These are phyloP conservation scores for Mormyrops attenuatus DNA, from an alignment of 2,797 vertebrate genomes.

Conservation along the genomic window DNA sequence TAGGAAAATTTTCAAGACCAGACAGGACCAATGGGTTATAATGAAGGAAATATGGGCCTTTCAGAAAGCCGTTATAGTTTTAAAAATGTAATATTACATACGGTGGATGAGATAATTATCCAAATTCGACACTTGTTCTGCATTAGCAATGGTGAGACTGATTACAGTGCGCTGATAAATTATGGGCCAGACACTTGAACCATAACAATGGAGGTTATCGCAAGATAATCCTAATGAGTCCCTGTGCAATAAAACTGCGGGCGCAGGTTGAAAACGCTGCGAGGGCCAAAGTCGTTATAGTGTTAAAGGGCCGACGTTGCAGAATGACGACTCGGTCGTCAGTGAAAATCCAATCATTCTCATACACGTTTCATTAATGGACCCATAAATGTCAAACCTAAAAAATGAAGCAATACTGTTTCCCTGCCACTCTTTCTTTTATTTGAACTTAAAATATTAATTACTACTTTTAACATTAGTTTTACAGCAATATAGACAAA, in stretches of 20 bases:
- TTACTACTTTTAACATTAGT: neutral
- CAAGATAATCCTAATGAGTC: slow-evolving; percentile 50
- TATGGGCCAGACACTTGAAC: slow-evolving; percentile 51
- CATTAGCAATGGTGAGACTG: slow-evolving; percentile 53
- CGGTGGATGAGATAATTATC: slow-evolving; percentile 64
- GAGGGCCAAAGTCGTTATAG: slow-evolving; percentile 30
- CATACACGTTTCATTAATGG: slow-evolving; percentile 12
- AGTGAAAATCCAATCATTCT: slow-evolving; percentile 17
- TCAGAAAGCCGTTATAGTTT: slow-evolving; percentile 43
- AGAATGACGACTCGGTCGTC: slow-evolving; percentile 20
- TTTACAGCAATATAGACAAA: neutral
- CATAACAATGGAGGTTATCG: slow-evolving; percentile 50
- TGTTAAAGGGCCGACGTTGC: slow-evolving; percentile 31
- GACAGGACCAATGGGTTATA: slow-evolving; percentile 50
- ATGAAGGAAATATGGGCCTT: slow-evolving; percentile 51
- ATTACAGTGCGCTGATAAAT: slow-evolving; percentile 59
- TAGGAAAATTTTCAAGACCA: slow-evolving; percentile 54
- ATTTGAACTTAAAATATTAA: neutral
- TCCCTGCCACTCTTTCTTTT: slow-evolving; percentile 13
- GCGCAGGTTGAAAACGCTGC: slow-evolving; percentile 15
- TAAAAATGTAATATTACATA: slow-evolving; percentile 48
- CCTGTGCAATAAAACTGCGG: slow-evolving; percentile 37
- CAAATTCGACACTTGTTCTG: slow-evolving; percentile 45
- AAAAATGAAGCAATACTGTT: slow-evolving; percentile 12
- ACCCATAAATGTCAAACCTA: neutral